Evolutionary conservation across 2,113 vertebrate species (phyloP), one percentile per base, ranked within the genome.

Genomic region (Pterocles orientalis): DNA sequence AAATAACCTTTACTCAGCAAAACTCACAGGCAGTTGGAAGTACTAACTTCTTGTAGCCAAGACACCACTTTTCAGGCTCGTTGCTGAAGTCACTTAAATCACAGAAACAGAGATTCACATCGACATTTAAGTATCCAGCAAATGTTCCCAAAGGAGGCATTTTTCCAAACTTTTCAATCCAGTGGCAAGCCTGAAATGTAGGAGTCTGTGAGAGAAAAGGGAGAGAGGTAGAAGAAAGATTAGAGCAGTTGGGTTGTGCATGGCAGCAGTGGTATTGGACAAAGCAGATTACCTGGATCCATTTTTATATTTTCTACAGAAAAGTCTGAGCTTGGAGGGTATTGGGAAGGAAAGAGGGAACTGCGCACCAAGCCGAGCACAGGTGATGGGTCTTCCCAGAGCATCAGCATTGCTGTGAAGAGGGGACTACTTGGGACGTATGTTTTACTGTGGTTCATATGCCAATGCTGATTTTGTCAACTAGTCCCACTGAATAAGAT

Each of bases 331-430:
- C 29, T 6, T 18, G 39, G 54, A 61, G 14, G 14, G 6, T 24
- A 12, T 41, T 1, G 7, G 41, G 68, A 70, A 43, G 62, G 66
- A 70, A 66, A 43, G 54, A 65, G 18, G 25, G 48, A 54, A 9
- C 33, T 73, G 54, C 2, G 4, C 50, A 51, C 24, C 26, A 15
- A 56, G 29, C 14, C 62, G 57, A 21, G 54, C 33, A 39, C 4
- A 26, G 20, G 19, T 79, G 88, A 57, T n/a, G 14, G 28, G 14
- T 16, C 33, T 84, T 82, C 50, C 54, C 58, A 57, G 56, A 41
- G 19, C 25, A n/a, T 7, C 60, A n/a, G 73, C 0, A 0, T 2
- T 51, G 18, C 29, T 77, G 23, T 41, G 47, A 31, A 45, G 24
- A 56, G 7, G 14, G 15, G 48, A 19, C 21, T 28, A 13, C 34